Conservation (phyloP, 2,888 invertebrate species). For the Omphaloscelis lunosa region DNA sequence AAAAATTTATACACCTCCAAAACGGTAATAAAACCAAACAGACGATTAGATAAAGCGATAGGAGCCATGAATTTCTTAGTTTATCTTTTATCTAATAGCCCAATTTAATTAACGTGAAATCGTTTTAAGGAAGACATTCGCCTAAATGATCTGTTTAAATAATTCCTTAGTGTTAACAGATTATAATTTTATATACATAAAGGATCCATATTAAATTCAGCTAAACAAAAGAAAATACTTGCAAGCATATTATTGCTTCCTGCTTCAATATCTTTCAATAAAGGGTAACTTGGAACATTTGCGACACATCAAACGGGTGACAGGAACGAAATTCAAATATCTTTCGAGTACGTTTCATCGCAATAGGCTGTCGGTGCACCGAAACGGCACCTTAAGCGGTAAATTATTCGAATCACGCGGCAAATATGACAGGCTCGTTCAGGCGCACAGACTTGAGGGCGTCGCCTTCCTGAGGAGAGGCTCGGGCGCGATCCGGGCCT, state of each 20-base stretch:
- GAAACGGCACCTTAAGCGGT: constrained; percentile 50
- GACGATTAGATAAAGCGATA: constrained; percentile 40
- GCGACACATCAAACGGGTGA: constrained; percentile 30
- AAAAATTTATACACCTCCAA: constrained; percentile 8
- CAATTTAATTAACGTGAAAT: constrained; percentile 57
- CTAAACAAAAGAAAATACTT: constrained; percentile 14
- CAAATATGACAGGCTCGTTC: constrained; percentile 52
- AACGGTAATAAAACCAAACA: constrained; percentile 26
- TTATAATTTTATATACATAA: constrained; percentile 22
- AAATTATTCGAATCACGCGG: constrained; percentile 65
- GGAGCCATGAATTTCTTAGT: constrained; percentile 55
- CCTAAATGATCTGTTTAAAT: constrained; percentile 44
- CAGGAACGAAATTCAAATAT: constrained; percentile 50
- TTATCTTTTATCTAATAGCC: constrained; percentile 59
- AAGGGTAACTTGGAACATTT: constrained; percentile 28
- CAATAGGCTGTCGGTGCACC: constrained; percentile 47
- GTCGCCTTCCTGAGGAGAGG: constrained; percentile 36
- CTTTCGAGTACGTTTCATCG: constrained; percentile 32
- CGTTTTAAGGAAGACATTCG: constrained; percentile 38
- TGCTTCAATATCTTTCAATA: constrained; percentile 38
- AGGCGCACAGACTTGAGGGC: constrained; percentile 38
- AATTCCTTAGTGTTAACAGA: constrained; percentile 39
- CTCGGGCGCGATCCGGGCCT: constrained; percentile 53
- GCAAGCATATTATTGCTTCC: constrained; percentile 21
- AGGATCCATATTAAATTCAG: constrained; percentile 5